Evolutionary conservation across 2,113 vertebrate genomes (phyloP), one percentile per base, ranked within the genome.

Genomic region (Raja brachyura): DNA sequence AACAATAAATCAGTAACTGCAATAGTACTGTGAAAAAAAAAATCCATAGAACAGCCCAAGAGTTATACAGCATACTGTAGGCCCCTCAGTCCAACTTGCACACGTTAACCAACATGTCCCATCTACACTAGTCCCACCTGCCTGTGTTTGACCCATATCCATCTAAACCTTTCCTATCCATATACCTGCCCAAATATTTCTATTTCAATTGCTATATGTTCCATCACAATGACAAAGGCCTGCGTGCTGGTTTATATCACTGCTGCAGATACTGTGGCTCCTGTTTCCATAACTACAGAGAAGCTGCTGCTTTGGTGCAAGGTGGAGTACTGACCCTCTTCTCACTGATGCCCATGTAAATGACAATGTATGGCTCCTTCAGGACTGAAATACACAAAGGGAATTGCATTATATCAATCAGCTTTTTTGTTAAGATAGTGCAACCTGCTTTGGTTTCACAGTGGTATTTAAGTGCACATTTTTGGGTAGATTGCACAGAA

Each of bases 271-370:
- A 22, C 90, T 92, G 90, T 48, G 5, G 39, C 39, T 73, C 28
- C 68, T 11, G 90, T 92, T 92, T 92, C 90, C 90, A 70, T 48
- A 73, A 73, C 90, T 73, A 92, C 90, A 54, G 90, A 31, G 4
- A 22, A 92, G 90, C 33, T 73, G 68, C 31, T 92, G 66, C 11
- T 20, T 7, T 70, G 59, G 68, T 66, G 61, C 86, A 90, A n/a
- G 31, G 90, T 73, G 14, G 33, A 54, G 90, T 31, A 13, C 68
- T 92, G 66, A 54, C 68, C 68, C 90, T 70, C 90, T 28, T 39
- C 90, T 6, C 48, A 33, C 10, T 92, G 31, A 73, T 66, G 83
- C 83, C 59, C 28, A 88, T 88, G 83, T 63, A 88, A 88, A 88
- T 88, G 31, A 63, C 28, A 88, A 88, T 31, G 59, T 88, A 61